A percentile compares a stretch with the other conserved stretches of the same genome.
Evolutionary conservation across 35 echinoderm and acorn worm genomes (phyloP).

Genomic region (Diadema setosum): DNA sequence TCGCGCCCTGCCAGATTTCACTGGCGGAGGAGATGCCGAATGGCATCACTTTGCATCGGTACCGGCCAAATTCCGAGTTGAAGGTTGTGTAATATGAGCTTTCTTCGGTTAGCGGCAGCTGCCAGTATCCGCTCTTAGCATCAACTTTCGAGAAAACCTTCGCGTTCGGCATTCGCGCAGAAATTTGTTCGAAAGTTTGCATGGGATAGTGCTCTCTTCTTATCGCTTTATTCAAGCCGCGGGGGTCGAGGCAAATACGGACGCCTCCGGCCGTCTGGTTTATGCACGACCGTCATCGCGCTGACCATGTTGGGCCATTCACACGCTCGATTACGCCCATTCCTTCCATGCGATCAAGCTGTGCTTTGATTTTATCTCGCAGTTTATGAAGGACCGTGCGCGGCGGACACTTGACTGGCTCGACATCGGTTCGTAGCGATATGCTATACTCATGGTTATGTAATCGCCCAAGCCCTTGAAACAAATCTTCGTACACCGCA

Average conservation of each 20-base stretch:
- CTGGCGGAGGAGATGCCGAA: slow-evolving; percentile 42
- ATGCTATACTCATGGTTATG: not conserved
- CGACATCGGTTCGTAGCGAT: not conserved
- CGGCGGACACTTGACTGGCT: slow-evolving; percentile 32
- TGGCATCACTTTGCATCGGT: not conserved
- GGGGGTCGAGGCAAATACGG: slow-evolving; percentile 47
- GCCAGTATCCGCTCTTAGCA: too few species aligned
- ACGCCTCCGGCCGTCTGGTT: slow-evolving; percentile 47
- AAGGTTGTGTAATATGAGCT: slow-evolving; percentile 47
- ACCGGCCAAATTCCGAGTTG: slow-evolving; percentile 34
- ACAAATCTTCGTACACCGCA: not conserved
- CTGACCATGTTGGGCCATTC: slow-evolving; percentile 54
- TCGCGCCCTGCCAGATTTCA: slow-evolving; percentile 16
- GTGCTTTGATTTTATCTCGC: slow-evolving; percentile 38
- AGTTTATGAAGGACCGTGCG: slow-evolving; percentile 42
- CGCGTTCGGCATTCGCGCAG: too few species aligned
- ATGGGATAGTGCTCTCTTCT: slow-evolving; percentile 46
- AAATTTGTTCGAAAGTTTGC: slow-evolving; percentile 27
- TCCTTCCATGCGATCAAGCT: slow-evolving; percentile 53
- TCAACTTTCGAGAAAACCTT: too few species aligned
- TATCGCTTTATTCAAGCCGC: slow-evolving; percentile 37
- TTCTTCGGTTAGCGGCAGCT: slow-evolving; percentile 4
- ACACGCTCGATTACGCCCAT: slow-evolving; percentile 39
- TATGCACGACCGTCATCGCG: slow-evolving; percentile 1
- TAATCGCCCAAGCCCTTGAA: not conserved